These are phyloP conservation scores for Metaphire vulgaris DNA, from an alignment of 1,140 invertebrate genomes.

Conservation along the genomic window DNA sequence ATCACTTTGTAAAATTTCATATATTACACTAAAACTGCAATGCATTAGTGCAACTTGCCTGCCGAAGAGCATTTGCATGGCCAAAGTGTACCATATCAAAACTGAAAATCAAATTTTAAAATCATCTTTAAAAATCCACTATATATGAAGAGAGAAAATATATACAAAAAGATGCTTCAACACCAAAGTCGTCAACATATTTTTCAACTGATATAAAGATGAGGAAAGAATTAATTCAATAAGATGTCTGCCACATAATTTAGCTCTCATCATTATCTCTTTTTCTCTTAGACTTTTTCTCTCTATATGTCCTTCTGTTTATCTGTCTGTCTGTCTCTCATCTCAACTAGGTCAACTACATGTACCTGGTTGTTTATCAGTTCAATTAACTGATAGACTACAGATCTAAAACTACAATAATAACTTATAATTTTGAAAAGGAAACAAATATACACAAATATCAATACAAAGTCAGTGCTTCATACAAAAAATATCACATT, in stretches of 20 bases:
- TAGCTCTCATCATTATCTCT: background rate
- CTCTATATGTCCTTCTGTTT: too few relatives aligned
- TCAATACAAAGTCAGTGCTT: too few relatives aligned
- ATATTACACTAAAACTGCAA: background rate
- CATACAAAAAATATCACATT: too few relatives aligned
- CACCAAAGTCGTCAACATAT: background rate
- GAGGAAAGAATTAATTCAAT: background rate
- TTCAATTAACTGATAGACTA: too few relatives aligned
- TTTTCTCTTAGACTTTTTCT: background rate
- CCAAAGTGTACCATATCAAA: slow-evolving; percentile 54
- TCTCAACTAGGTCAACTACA: too few relatives aligned
- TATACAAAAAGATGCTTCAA: background rate
- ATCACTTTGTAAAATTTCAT: background rate
- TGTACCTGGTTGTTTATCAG: too few relatives aligned
- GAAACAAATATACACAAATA: too few relatives aligned
- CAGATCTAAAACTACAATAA: too few relatives aligned
- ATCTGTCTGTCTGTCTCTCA: too few relatives aligned
- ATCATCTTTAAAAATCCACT: background rate
- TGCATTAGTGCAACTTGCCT: slow-evolving; percentile 34
- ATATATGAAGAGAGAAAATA: slow-evolving; percentile 5
- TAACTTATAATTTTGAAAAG: too few relatives aligned
- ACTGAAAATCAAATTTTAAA: slow-evolving; percentile 37
- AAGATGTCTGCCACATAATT: background rate
- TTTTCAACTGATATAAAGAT: background rate
- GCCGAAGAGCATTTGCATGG: slow-evolving; percentile 52